phyloP scores from a whole-genome alignment of 2,113 vertebrate species.

The Eubucco bourcierii region DNA sequence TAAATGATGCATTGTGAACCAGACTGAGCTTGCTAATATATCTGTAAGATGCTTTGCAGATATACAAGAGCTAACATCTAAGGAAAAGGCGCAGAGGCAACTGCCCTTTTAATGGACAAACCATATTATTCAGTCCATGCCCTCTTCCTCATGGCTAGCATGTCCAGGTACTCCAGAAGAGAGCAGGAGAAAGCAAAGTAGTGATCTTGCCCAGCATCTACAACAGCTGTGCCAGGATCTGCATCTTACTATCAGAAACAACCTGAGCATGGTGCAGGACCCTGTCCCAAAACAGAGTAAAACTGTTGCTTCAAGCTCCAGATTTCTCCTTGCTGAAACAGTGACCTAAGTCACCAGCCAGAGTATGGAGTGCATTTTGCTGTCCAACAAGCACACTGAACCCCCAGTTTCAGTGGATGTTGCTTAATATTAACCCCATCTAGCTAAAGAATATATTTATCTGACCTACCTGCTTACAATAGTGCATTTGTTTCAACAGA shows the following conservation, averaged over 20 bases:
- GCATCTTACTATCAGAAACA: neutral
- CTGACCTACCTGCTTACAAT: neutral
- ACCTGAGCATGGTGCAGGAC: neutral
- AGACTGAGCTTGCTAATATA: neutral
- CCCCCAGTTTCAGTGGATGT: neutral
- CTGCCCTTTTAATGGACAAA: neutral
- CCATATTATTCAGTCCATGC: neutral
- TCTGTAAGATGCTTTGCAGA: neutral
- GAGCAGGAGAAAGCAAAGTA: neutral
- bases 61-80: neutral
- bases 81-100: neutral
- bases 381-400: neutral
- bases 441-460: neutral
- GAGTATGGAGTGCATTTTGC: neutral
- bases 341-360: neutral
- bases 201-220: neutral
- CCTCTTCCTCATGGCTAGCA: neutral
- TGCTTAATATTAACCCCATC: neutral
- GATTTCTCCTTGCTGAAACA: neutral
- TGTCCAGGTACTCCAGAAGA: neutral
- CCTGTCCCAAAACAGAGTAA: neutral
- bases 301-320: neutral
- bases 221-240: neutral
- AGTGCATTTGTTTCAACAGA: constrained; percentile 28
- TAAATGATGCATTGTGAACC: neutral